Evolutionary conservation across 2,888 invertebrate genomes (phyloP), one percentile per base, ranked within the genome.

Genomic region (Pecten maximus): DNA sequence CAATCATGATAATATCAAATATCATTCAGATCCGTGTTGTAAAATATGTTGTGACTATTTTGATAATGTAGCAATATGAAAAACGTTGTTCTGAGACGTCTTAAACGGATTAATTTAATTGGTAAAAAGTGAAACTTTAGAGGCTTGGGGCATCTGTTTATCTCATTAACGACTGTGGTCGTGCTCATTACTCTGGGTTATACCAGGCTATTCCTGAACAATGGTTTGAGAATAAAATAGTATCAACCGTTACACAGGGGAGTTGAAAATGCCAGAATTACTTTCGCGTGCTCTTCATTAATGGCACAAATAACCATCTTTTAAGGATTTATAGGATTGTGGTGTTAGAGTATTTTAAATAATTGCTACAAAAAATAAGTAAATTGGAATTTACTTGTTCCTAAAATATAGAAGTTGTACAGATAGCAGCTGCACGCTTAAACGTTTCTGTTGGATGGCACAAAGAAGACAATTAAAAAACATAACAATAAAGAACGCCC

Each of bases 301-400:
- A 15, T 35, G 74, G 28, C 74, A 35, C 74, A 12, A 35, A 1
- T 23, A 74, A 74, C 28, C 28, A 35, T 10, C 74, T 28, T 15
- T 74, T 35, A 74, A 74, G 74, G 23, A 74, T 74, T 74, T 2
- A 28, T 74, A 35, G 16, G 8, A 10, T n/a, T 74, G 28, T 28
- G 74, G 35, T 74, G 28, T 74, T 28, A 1, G 35, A 35, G 74
- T 10, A 35, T 2, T 74, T 74, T 6, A 74, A 35, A 74, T 74
- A 8, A 74, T 74, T 74, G 74, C 74, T 74, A 74, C 35, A 74
- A 74, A 74, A 74, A 74, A 10, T 10, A 6, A 28, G 74, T 74
- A 74, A 74, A 74, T 74, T 74, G 74, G 15, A 74, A 28, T 74
- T 74, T 74, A 74, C 74, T 23, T 28, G 74, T 74, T 74, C 28